Evolutionary conservation across 2,888 invertebrate genomes (phyloP).

Genomic region (Apotomis turbidana): DNA sequence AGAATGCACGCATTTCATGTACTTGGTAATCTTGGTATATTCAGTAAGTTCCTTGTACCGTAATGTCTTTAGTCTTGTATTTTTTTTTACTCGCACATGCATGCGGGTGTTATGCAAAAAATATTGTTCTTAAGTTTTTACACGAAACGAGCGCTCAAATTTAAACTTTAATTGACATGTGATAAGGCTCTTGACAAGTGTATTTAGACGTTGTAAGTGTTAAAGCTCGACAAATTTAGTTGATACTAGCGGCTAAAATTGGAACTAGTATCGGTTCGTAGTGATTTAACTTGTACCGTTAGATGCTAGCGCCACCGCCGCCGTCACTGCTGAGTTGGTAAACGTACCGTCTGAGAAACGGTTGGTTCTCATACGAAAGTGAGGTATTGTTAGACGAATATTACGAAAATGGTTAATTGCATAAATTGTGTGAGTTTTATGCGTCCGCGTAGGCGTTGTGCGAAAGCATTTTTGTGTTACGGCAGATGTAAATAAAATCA

Average conservation of each 20-base stretch:
- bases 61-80: not conserved
- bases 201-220: constrained; percentile 15
- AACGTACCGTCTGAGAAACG: constrained; percentile 71
- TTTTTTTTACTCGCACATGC: constrained; percentile 55
- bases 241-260: constrained; percentile 1
- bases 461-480: constrained; percentile 15
- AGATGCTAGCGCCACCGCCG: constrained; percentile 9
- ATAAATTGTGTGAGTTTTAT: constrained; percentile 32
- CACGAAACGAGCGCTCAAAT: constrained; percentile 38
- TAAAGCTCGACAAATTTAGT: constrained; percentile 12
- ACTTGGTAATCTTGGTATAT: too few relatives aligned
- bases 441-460: constrained; percentile 15
- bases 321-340: constrained; percentile 10
- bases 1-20: too few relatives aligned
- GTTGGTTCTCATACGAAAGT: constrained; percentile 79
- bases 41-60: not conserved
- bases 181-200: constrained; percentile 5
- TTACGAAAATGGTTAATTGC: constrained; percentile 40
- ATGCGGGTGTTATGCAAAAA: constrained; percentile 74
- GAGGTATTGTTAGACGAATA: constrained; percentile 49
- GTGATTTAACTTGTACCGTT: not conserved
- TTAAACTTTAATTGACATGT: constrained; percentile 13
- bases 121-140: constrained; percentile 71
- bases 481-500: constrained; percentile 8
- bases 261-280: constrained; percentile 9